Base-by-base conservation (phyloP, 2,113 vertebrate species). In the Cyprinodon brontotheroides region DNA sequence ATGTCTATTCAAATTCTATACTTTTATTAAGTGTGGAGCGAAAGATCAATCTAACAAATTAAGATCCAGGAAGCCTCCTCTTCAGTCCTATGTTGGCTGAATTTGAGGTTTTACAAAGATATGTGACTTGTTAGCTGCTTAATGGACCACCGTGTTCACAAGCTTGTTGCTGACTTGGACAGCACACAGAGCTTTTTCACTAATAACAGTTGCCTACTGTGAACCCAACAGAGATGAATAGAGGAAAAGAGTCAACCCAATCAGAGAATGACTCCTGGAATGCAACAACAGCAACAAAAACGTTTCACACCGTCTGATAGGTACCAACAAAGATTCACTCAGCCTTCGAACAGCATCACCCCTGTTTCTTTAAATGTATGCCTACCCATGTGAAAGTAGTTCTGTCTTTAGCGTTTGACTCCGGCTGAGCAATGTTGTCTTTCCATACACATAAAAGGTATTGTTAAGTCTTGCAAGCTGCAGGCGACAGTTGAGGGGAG, bases 401-500 rank as follows among this genome's bases (percentile, higher is more conserved):
- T 53, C 5, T 72, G 75, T 15, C 63, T 74, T 72, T 7, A 61
- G 75, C 67, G 22, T 72, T 66, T 67, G 61, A 77, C 66, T 85
- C 57, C 1, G 40, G 59, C 43, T 68, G 68, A 48, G 70, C 72
- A 62, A 85, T 81, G 88, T 81, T 91, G 83, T 86, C 88, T 84
- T 88, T 70, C 74, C 86, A 70, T 50, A 70, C 76, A 89, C 81
- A 85, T 76, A 74, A 74, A 68, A 79, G 73, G 77, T 84, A 88
- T 87, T 88, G 86, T 92, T 79, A 76, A 59, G 85, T 70, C 65
- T 82, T 36, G 37, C 86, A 81, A 45, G 81, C 83, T 66, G 70
- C 74, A 72, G 87, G 86, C 88, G 85, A 84, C 82, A 79, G 81
- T 80, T 86, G 84, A 87, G 73, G 78, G 82, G 80, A 80, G 87